Evolutionary conservation across 2,797 vertebrate species (phyloP), one percentile per base, ranked within the genome.

Genomic region (Limosa lapponica): DNA sequence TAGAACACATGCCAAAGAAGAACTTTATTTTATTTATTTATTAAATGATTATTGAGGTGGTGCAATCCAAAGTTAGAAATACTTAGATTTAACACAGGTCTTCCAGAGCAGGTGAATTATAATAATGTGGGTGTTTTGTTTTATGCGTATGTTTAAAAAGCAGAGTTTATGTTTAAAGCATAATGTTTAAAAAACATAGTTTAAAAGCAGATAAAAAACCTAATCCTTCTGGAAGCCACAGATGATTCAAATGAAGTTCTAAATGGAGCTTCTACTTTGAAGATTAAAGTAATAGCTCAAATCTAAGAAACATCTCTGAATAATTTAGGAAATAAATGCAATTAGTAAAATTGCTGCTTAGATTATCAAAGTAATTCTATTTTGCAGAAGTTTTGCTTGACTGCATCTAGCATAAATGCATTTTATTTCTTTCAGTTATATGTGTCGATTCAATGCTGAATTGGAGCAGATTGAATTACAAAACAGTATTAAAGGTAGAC

Each of bases 381-480:
- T 91, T 66, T 79, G 30, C 46, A 81, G 0, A 25, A 62, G 17
- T 65, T 75, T 75, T 67, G 4, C 5, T 4, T 72, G 51, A 32
- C 17, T 70, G 51, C 37, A n/a, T 39, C 20, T 74, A 44, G 27
- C 28, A 61, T n/a, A 54, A 55, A 37, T 89, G 25, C 8, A 3
- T 84, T 65, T 93, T 72, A 28, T 91, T 95, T 95, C 81, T 97
- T 97, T 66, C 96, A 99, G 99, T 79, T 99, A 99, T 77, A 98
- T 99, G 80, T 98, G 98, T 79, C 98, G 99, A 34, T 99, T 99
- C 69, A 98, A 98, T 59, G 89, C 71, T 10, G 99, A 99, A 86
- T 96, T 99, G 48, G 99, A 99, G 89, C 99, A 99, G 98, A 99
- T 99, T 51, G 99, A 99, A 92, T 96, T 99, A 69, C 97, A 97